Evolutionary conservation across 2,797 vertebrate species (phyloP).

Genomic region (Meriones psammophilus): DNA sequence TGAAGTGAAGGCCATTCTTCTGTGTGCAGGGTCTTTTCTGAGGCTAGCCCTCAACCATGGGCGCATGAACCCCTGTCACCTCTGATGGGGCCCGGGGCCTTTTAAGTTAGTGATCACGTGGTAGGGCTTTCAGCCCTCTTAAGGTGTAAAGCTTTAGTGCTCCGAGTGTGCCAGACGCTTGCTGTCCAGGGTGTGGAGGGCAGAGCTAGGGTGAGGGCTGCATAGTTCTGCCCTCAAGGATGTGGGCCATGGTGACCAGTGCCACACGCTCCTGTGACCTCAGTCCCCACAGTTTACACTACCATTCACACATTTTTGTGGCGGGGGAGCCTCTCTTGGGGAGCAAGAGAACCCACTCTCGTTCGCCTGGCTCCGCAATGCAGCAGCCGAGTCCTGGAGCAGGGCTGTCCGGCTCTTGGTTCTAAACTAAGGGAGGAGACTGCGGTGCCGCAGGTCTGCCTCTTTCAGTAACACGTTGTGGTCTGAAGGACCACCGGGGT

Average conservation of each 20-base stretch:
- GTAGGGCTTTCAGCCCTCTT: slow-evolving; percentile 7
- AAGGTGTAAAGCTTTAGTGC: not conserved
- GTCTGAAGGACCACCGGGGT: not conserved
- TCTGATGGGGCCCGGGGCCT: slow-evolving; percentile 35
- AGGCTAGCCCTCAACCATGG: slow-evolving; percentile 45
- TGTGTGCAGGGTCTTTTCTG: slow-evolving; percentile 67
- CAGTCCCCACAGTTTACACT: not conserved
- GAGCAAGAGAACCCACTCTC: not conserved
- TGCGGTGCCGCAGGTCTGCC: not conserved
- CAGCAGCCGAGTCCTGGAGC: not conserved
- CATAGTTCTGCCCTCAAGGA: not conserved
- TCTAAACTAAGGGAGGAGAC: not conserved
- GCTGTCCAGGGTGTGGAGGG: not conserved
- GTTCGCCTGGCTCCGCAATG: not conserved
- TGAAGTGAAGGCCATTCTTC: slow-evolving; percentile 88
- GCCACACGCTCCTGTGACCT: not conserved
- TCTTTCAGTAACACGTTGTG: not conserved
- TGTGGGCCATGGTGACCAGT: not conserved
- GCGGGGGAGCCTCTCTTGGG: not conserved
- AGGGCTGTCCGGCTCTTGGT: not conserved
- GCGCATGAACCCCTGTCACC: slow-evolving; percentile 62
- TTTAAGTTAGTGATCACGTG: slow-evolving; percentile 63
- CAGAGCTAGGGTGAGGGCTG: not conserved
- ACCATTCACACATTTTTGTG: not conserved
- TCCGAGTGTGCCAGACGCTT: not conserved